Base-by-base conservation (phyloP, 92 coral and sea anemone species). In the Zoanthus sansibaricus region DNA sequence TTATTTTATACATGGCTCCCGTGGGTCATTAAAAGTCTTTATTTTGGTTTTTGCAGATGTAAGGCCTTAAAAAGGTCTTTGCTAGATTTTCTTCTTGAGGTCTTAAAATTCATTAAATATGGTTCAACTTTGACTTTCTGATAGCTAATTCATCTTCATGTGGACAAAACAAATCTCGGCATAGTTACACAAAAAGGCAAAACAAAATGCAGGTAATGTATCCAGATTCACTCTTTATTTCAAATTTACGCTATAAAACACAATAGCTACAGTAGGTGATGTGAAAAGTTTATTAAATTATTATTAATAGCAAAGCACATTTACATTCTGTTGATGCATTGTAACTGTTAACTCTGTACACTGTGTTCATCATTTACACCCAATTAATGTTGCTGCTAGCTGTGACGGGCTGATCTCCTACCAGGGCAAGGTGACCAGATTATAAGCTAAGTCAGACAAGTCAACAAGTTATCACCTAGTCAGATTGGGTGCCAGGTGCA, bases 341-440 rank as follows among this genome's bases (percentile, higher is more conserved):
- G 86, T 83, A 72, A 72, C 52, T 88, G 71, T 83, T 75, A 82
- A 87, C 92, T 89, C 91, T 92, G 98, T 94, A 94, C 95, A 92
- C 25, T 94, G 33, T 78, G 88, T 82, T 72, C 88, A 94, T 94
- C 98, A 94, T 94, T 94, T 94, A 94, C 98, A 94, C 88, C 98
- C 95, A 88, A 88, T 80, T 86, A 62, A 82, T 73, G 91, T 16
- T 49, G 66, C 14, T 20, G 79, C 13, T 20, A 62, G 69, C 30
- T 8, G 69, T 62, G 2, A 62, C 25, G n/a, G 55, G 7, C 12
- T 9, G 4, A 49, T 49, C 7, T 1, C 7, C 55, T 49, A 7
- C 9, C 12, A 0, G 12, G 55, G 12, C 55, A 49, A 11, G 55
- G 7, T 1, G 55, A 49, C 55, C 55, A 49, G 55, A 49, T 49